phyloP scores from a whole-genome alignment of 1,140 invertebrate species.

The Andrena cerasifolii region DNA sequence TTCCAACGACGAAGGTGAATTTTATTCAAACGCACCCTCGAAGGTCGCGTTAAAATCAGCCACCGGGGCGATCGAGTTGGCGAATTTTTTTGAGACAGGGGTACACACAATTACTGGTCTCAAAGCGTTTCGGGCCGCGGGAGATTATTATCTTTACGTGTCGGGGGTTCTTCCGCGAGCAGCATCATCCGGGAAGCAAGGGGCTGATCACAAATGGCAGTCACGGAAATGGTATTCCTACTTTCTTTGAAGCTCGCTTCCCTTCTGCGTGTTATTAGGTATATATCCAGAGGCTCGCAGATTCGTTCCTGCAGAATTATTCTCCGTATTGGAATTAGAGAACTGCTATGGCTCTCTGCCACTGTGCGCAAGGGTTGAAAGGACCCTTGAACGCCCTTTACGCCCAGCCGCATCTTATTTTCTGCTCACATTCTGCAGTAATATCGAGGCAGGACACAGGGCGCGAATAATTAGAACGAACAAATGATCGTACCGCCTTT shows the following conservation, averaged over 20 bases:
- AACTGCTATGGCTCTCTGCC: too few relatives aligned
- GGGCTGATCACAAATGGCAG: too few relatives aligned
- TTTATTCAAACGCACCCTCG: slow-evolving; percentile 15
- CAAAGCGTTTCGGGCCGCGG: not conserved
- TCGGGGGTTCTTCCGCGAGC: too few relatives aligned
- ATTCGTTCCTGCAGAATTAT: too few relatives aligned
- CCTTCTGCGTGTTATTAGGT: too few relatives aligned
- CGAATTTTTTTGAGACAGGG: not conserved
- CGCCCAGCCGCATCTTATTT: not conserved
- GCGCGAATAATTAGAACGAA: slow-evolving; percentile 25
- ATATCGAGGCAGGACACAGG: not conserved
- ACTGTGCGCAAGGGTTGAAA: not conserved
- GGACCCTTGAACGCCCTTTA: not conserved
- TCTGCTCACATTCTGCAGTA: too few relatives aligned
- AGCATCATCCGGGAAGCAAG: too few relatives aligned
- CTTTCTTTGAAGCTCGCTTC: too few relatives aligned
- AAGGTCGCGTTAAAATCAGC: slow-evolving; percentile 2
- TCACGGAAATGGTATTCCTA: too few relatives aligned
- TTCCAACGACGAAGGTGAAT: slow-evolving; percentile 9
- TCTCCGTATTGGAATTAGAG: too few relatives aligned
- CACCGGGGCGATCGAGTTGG: not conserved
- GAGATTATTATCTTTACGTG: too few relatives aligned
- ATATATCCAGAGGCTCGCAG: too few relatives aligned
- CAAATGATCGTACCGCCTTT: slow-evolving; percentile 28
- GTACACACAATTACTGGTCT: not conserved